Conservation (phyloP, 2,797 vertebrate genomes). For the Mareca strepera region DNA sequence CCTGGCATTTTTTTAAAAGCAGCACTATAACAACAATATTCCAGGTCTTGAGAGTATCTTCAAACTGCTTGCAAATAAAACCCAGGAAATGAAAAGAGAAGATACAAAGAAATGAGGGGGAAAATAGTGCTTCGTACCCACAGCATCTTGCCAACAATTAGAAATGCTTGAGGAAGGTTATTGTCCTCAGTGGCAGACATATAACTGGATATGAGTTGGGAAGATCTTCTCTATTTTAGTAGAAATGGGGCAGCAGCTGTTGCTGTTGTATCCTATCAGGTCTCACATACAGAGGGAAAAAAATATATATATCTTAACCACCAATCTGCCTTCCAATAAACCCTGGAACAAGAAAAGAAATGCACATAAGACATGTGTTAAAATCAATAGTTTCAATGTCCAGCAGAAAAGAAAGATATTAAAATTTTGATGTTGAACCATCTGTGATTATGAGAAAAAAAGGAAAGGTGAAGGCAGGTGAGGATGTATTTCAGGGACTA, state of each 20-base stretch:
- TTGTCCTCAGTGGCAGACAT: not conserved
- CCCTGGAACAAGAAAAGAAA: not conserved
- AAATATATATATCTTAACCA: not conserved
- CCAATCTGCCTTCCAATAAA: not conserved
- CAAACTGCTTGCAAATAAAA: not conserved
- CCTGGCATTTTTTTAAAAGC: not conserved
- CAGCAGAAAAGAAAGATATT: not conserved
- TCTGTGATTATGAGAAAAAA: not conserved
- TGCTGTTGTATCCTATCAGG: not conserved
- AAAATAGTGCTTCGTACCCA: not conserved
- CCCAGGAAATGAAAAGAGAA: not conserved
- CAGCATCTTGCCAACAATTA: not conserved
- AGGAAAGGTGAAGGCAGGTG: not conserved
- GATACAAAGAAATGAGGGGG: not conserved
- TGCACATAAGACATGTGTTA: rapidly evolving
- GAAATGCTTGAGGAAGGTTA: not conserved
- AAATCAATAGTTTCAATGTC: not conserved
- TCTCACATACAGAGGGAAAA: not conserved
- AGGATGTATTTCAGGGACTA: not conserved
- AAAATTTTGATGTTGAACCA: not conserved
- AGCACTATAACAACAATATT: not conserved
- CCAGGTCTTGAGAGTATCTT: not conserved
- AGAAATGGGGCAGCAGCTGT: not conserved
- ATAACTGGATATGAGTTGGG: not conserved
- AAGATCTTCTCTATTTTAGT: not conserved